These are phyloP conservation scores for Acanthopleura granulata DNA, from an alignment of 2,888 invertebrate species.

Conservation along the genomic window DNA sequence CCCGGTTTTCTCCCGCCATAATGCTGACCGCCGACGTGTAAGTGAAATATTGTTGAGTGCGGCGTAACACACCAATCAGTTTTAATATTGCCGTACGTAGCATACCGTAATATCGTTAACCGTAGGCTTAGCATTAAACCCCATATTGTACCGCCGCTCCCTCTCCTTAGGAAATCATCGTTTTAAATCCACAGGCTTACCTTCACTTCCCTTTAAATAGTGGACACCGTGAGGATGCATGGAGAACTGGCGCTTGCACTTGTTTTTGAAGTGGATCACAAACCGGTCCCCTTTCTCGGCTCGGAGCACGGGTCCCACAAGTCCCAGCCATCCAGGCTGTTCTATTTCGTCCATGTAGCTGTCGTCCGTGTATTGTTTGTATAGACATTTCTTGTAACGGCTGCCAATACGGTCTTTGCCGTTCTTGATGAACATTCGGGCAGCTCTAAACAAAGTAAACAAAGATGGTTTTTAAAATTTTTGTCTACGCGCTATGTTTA, in stretches of 20 bases:
- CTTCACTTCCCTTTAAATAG: conserved; percentile 40
- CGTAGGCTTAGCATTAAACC: too few relatives aligned
- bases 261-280: conserved; percentile 38
- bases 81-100: too few relatives aligned
- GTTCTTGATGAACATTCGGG: conserved; percentile 29
- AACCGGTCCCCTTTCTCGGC: conserved; percentile 38
- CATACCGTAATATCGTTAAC: too few relatives aligned
- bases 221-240: conserved; percentile 43
- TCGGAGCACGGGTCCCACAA: conserved; percentile 37
- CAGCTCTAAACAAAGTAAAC: conserved; percentile 27
- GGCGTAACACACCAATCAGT: too few relatives aligned
- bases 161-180: too few relatives aligned
- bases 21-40: too few relatives aligned
- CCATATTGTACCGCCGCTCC: too few relatives aligned
- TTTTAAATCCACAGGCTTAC: conserved; percentile 23
- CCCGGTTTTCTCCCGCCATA: too few relatives aligned
- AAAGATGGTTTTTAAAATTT: not conserved
- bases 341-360: conserved; percentile 29
- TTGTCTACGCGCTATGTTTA: too few relatives aligned
- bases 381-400: conserved; percentile 36
- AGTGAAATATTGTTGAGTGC: too few relatives aligned
- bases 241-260: conserved; percentile 33
- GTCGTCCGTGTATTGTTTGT: conserved; percentile 34
- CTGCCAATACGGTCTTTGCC: conserved; percentile 36
- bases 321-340: conserved; percentile 33